Conservation (phyloP, 2,113 vertebrate genomes). For the Asarcornis scutulata region DNA sequence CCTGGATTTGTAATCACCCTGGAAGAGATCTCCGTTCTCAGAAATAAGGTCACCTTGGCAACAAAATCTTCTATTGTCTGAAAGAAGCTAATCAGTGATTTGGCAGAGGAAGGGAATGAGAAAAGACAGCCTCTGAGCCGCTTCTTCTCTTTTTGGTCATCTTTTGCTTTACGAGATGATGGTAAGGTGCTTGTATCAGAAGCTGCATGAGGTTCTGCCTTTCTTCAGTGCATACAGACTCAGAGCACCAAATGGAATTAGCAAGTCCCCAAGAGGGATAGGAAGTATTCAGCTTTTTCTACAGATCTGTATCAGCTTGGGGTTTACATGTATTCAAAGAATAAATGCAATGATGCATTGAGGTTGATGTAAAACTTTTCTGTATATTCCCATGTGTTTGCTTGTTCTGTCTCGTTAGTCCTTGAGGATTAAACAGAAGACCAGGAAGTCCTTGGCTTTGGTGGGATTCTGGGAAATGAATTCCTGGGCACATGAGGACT, state of each 20-base stretch:
- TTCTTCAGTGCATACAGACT: not conserved
- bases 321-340: not conserved
- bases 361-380: not conserved
- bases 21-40: slow-evolving; percentile 26
- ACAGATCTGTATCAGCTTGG: not conserved
- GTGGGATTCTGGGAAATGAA: not conserved
- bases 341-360: not conserved
- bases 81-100: slow-evolving; percentile 47
- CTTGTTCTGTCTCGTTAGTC: not conserved
- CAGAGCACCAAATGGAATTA: not conserved
- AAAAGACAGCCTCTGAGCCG: not conserved
- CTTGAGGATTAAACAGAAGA: not conserved
- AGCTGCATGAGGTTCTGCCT: not conserved
- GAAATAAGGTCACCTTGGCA: slow-evolving; percentile 63
- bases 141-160: not conserved
- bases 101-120: not conserved
- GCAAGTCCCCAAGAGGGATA: rapidly evolving
- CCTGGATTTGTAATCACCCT: slow-evolving; percentile 17
- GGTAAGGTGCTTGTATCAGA: not conserved
- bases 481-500: not conserved
- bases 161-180: not conserved
- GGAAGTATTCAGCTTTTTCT: not conserved
- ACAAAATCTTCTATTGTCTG: slow-evolving; percentile 40
- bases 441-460: rapidly evolving
- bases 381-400: rapidly evolving